A percentile compares a stretch with the other conserved stretches of the same genome.
Evolutionary conservation across 2,888 invertebrate genomes (phyloP).

Genomic region (Tachystola acroxantha): DNA sequence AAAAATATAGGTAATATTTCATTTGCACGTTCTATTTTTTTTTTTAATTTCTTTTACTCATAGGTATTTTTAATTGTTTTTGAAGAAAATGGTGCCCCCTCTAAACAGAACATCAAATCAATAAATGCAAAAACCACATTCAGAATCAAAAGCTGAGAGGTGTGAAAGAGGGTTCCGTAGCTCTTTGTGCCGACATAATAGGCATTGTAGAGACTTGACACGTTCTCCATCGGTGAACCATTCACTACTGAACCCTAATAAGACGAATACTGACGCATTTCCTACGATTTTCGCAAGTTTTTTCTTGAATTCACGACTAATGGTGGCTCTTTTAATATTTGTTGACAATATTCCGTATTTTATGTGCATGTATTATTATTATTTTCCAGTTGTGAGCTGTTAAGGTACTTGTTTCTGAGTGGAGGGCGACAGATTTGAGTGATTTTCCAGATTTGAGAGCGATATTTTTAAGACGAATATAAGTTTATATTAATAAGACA

Average conservation of each 20-base stretch:
- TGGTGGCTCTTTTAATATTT: conserved; percentile 2
- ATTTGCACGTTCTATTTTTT: no score
- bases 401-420: conserved; percentile 1
- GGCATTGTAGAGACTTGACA: conserved; percentile 46
- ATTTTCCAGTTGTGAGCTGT: conserved; percentile 8
- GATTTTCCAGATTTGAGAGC: conserved; percentile 1
- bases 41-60: no score
- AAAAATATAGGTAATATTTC: no score
- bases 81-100: no score
- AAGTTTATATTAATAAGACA: no score
- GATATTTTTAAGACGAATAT: no score
- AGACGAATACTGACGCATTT: not conserved
- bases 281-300: not conserved
- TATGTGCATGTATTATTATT: conserved; percentile 21
- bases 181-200: conserved; percentile 45
- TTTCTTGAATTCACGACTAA: not conserved
- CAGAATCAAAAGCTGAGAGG: conserved; percentile 40
- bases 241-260: conserved; percentile 15
- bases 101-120: not conserved
- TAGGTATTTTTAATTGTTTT: no score
- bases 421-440: conserved; percentile 1
- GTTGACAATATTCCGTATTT: conserved; percentile 22
- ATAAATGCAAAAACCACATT: conserved; percentile 20
- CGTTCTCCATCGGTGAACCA: conserved; percentile 19
- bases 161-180: conserved; percentile 44